Evolutionary conservation across 1,140 invertebrate genomes (phyloP), one percentile per base, ranked within the genome.

Genomic region (Meloidogyne floridensis): DNA sequence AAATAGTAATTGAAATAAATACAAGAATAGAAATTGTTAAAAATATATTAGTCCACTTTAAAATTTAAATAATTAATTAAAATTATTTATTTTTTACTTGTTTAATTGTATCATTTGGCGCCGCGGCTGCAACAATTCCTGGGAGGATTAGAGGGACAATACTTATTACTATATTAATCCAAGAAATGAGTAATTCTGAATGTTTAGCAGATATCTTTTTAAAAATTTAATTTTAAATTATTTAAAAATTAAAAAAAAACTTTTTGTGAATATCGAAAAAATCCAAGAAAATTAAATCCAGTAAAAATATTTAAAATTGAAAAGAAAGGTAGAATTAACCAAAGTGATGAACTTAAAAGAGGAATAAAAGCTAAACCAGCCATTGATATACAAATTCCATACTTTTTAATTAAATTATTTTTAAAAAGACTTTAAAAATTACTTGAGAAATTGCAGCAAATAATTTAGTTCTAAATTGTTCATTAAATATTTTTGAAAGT

Each of bases 371-470:
- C 56, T 59, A 59, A 59, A 59, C 56, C 56, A 59, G 56, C 13
- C 56, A 59, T 59, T 59, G 56, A 59, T 15, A 59, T 15, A 59
- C 11, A 59, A 15, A 59, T 15, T 15, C 56, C 56, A 59, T 59
- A 59, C 56, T 59, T 59, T 15, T 59, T 59, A 15, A 15, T 15
- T 15, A 15, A 59, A 59, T 3, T 15, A 8, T 15, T 8, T 15
- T 59, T 59, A 59, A 59, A 15, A 59, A 59, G 2, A 54, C 9
- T 8, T 3, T 10, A 56, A 11, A 54, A 56, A 59, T n/a, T n/a
- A 74, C 72, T 54, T 74, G 72, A 47, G 72, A 20, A 7, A 74
- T 74, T 7, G n/a, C 72, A 47, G 72, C n/a, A 74, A 74, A 74
- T 51, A 74, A 51, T 47, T 74, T 74, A 54, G 20, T 74, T 47